Percentiles rank a stretch among this genome's conserved stretches.
These are phyloP conservation scores for Lordiphosa clarofinis DNA, from an alignment of 1,140 invertebrate genomes.

Conservation along the genomic window DNA sequence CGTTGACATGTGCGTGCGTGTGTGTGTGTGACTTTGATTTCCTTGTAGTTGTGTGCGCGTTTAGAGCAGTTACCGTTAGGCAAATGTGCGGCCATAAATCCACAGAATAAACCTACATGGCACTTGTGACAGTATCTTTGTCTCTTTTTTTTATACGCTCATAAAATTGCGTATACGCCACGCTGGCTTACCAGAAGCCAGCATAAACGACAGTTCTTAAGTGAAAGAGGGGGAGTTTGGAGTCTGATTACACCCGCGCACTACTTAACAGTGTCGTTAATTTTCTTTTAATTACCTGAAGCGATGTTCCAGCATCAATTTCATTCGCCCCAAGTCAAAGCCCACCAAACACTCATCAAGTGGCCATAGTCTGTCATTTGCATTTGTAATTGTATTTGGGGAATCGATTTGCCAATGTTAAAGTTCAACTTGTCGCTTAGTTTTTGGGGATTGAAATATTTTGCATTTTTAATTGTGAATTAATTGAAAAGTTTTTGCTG, in stretches of 20 bases:
- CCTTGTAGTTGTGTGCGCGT: conserved; percentile 42
- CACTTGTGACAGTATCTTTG: conserved; percentile 24
- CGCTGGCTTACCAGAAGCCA: background rate
- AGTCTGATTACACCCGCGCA: conserved; percentile 29
- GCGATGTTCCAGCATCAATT: conserved; percentile 33
- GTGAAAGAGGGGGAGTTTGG: conserved; percentile 8
- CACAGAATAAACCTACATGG: conserved; percentile 38
- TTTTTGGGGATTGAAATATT: conserved; percentile 2
- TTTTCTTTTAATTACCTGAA: conserved; percentile 40
- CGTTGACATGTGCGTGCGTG: conserved; percentile 38
- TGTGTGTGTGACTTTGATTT: conserved; percentile 62
- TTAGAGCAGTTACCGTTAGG: conserved; percentile 25
- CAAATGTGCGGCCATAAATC: conserved; percentile 54
- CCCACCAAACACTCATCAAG: conserved; percentile 28
- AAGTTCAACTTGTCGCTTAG: conserved; percentile 21
- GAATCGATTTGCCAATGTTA: conserved; percentile 20
- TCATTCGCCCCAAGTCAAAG: conserved; percentile 4
- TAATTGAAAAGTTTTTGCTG: conserved; percentile 60
- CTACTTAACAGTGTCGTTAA: conserved; percentile 46
- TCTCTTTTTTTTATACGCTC: conserved; percentile 47
- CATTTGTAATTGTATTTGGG: conserved; percentile 33
- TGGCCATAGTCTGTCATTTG: conserved; percentile 43
- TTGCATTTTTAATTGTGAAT: conserved; percentile 31
- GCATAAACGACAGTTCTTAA: conserved; percentile 41
- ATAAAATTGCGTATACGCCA: conserved; percentile 39